Conservation (phyloP, 2,797 vertebrate species). For the Falco biarmicus region DNA sequence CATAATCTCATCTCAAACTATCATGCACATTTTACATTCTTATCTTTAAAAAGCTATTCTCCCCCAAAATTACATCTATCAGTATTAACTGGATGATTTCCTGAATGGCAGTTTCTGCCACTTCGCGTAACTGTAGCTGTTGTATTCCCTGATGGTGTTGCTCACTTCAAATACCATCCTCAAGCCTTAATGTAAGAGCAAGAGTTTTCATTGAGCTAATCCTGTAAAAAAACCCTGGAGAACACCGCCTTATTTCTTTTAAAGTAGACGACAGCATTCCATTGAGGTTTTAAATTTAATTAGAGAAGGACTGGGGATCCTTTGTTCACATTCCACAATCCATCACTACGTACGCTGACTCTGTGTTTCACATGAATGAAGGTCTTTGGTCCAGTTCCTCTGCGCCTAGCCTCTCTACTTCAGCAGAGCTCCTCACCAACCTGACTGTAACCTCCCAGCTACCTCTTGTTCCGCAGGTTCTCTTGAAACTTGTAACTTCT, state of each 20-base stretch:
- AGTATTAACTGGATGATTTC: neutral
- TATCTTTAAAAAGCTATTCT: neutral
- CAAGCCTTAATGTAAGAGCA: neutral
- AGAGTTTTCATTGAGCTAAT: constrained; percentile 7
- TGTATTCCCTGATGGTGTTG: neutral
- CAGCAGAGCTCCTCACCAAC: neutral
- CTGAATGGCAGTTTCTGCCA: neutral
- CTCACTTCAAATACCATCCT: constrained; percentile 4
- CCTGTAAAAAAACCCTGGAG: neutral
- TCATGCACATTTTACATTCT: neutral
- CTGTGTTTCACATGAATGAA: neutral
- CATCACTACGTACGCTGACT: rapidly evolving
- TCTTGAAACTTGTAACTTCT: neutral
- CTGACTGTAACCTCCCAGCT: neutral
- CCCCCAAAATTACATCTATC: neutral
- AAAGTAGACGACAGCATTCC: neutral
- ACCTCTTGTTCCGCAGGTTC: constrained; percentile 21
- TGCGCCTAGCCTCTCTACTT: neutral
- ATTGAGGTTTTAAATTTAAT: neutral
- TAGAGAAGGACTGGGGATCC: neutral
- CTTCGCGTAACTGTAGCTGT: neutral
- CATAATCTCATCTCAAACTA: neutral
- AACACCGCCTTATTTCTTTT: neutral
- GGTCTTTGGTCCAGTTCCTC: neutral
- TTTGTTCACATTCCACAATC: neutral